Evolutionary conservation across 1,140 invertebrate genomes (phyloP).

Genomic region (Araneus ventricosus): DNA sequence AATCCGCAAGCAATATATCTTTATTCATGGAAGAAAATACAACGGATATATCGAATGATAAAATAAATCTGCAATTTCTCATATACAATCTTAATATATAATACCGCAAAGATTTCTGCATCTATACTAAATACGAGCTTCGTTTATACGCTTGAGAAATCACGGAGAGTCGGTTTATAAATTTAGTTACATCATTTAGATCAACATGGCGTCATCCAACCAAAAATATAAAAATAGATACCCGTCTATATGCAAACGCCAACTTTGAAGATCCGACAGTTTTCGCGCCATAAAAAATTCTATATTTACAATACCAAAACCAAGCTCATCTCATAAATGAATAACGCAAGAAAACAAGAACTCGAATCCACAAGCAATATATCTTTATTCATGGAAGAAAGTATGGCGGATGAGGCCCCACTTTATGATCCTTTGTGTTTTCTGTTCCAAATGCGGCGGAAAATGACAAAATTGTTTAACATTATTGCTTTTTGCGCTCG

Average conservation of each 20-base stretch:
- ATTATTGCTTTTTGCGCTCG: background rate
- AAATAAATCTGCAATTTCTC: too few relatives aligned
- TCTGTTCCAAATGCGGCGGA: background rate
- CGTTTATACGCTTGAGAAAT: too few relatives aligned
- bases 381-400: background rate
- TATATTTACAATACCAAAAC: background rate
- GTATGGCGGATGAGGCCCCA: background rate
- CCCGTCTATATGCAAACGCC: too few relatives aligned
- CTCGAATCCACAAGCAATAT: background rate
- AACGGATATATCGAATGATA: too few relatives aligned
- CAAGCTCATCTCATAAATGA: background rate
- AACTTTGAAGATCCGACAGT: background rate
- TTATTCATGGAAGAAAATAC: background rate
- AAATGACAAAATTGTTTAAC: constrained; percentile 27
- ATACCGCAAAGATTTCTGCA: too few relatives aligned
- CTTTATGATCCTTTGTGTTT: constrained; percentile 13
- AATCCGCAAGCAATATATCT: background rate
- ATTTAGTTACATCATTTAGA: too few relatives aligned
- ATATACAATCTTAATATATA: too few relatives aligned
- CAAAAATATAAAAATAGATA: too few relatives aligned
- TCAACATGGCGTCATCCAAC: too few relatives aligned
- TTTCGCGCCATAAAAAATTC: background rate
- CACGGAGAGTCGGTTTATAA: too few relatives aligned
- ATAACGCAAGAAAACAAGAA: background rate
- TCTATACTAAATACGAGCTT: too few relatives aligned